These are phyloP conservation scores for Pantala flavescens DNA, from an alignment of 1,140 invertebrate species.

Conservation along the genomic window DNA sequence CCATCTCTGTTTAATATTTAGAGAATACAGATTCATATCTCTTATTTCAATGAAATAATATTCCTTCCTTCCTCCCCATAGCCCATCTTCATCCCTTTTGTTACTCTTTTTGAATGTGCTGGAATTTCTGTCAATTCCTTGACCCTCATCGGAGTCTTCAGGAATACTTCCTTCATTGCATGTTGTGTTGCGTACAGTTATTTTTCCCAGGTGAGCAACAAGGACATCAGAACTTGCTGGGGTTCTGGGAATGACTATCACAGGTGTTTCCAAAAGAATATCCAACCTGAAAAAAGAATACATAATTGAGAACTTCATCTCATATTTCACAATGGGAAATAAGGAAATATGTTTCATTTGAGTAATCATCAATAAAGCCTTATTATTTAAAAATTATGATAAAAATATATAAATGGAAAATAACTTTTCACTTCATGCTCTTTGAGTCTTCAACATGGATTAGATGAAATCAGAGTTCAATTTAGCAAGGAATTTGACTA, in stretches of 20 bases:
- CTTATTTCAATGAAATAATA: constrained; percentile 50
- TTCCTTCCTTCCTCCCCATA: neutral
- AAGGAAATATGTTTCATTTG: neutral
- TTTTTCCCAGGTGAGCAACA: constrained; percentile 87
- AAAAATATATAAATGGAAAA: too few relatives aligned
- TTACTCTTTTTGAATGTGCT: neutral
- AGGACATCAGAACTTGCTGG: constrained; percentile 71
- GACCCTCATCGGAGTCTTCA: constrained; percentile 17
- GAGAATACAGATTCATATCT: constrained; percentile 80
- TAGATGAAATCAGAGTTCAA: too few relatives aligned
- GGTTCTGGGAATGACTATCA: constrained; percentile 72
- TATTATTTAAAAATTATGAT: too few relatives aligned
- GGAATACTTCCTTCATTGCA: constrained; percentile 13
- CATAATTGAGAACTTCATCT: neutral
- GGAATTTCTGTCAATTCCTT: neutral
- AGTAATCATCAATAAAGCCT: too few relatives aligned
- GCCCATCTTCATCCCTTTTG: neutral
- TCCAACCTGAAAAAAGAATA: constrained; percentile 33
- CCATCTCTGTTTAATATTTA: constrained; percentile 45
- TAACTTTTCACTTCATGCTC: too few relatives aligned
- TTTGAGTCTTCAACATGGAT: too few relatives aligned
- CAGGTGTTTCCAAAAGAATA: constrained; percentile 77
- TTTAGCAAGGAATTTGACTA: neutral
- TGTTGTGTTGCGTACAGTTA: constrained; percentile 49
- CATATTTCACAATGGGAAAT: neutral